These are phyloP conservation scores for Melieria crassipennis DNA, from an alignment of 2,888 invertebrate species.

Conservation along the genomic window DNA sequence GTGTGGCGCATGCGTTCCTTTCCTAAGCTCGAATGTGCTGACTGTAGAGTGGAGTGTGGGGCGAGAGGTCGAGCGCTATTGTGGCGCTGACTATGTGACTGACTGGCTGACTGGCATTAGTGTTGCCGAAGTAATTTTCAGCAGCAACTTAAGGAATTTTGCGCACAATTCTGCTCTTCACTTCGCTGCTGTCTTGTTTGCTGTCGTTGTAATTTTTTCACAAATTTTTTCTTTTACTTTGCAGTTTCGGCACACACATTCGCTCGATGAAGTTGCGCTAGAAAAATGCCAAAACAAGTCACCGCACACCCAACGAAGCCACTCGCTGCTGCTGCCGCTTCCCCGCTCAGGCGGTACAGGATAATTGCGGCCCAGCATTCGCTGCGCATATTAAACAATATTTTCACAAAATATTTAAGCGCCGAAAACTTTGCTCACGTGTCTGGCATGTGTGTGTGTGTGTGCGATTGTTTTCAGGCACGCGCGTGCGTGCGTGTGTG, in stretches of 20 bases:
- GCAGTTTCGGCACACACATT: neutral
- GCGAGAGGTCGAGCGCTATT: neutral
- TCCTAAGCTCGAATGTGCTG: too few species aligned
- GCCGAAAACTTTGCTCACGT: neutral
- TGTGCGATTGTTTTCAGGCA: constrained; percentile 2
- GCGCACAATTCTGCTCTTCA: neutral
- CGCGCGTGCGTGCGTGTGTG: constrained; percentile 2
- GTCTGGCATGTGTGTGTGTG: neutral
- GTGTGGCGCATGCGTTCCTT: too few species aligned
- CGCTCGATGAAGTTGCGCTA: neutral
- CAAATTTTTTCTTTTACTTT: neutral
- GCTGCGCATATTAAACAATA: constrained; percentile 7
- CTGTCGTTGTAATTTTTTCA: neutral
- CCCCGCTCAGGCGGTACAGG: neutral
- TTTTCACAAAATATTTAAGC: constrained; percentile 8
- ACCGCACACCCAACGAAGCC: neutral
- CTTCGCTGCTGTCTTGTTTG: neutral
- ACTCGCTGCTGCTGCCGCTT: too few species aligned
- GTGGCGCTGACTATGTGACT: neutral
- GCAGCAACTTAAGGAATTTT: constrained; percentile 4
- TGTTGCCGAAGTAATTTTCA: constrained; percentile 5
- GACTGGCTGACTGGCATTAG: neutral
- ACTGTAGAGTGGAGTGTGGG: too few species aligned
- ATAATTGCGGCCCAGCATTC: neutral
- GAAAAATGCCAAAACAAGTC: neutral